Evolutionary conservation across 2,113 vertebrate genomes (phyloP), one percentile per base, ranked within the genome.

Genomic region (Cryptoleucopteryx plumbea): DNA sequence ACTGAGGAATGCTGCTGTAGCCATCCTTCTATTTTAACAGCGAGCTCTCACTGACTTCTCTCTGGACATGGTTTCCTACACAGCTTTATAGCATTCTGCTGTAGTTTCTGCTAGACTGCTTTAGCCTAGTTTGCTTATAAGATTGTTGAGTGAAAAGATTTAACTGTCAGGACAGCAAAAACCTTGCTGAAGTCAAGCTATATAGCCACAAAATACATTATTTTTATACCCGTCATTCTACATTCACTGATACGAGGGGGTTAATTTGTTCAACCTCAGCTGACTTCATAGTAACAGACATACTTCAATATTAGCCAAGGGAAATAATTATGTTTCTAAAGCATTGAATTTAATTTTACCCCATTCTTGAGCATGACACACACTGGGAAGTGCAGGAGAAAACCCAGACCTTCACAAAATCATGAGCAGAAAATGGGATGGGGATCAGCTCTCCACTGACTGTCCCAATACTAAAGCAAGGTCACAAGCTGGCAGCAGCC

Each of bases 1-100:
- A 63, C 40, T 43, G 70, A 95, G 82, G 94, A 97, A 97, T 95
- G 90, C 45, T 94, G 92, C 81, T 89, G 56, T 22, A 85, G 66
- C 89, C 68, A 92, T 59, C 70, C 66, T 91, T 90, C 95, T 95
- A 79, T 96, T 95, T 96, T 89, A 93, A 56, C 80, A 90, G 55
- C 0, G 2, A 83, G 82, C 42, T 63, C 80, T 88, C 77, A 38
- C 70, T 87, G 78, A 71, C 73, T 93, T 53, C 61, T 94, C 70
- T 80, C 58, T 75, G 71, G 70, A 82, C 84, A 19, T 5, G 55
- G 79, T 86, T 96, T 93, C 50, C 93, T 88, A 50, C 88, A 92
- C 75, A 92, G 67, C 12, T 89, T 86, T 74, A 19, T 48, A 59
- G 48, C 13, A 50, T 77, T 83, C 80, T 83, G 55, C 50, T 83